Evolutionary conservation across 1,140 invertebrate genomes (phyloP).

Genomic region (Eriocheir sinensis): DNA sequence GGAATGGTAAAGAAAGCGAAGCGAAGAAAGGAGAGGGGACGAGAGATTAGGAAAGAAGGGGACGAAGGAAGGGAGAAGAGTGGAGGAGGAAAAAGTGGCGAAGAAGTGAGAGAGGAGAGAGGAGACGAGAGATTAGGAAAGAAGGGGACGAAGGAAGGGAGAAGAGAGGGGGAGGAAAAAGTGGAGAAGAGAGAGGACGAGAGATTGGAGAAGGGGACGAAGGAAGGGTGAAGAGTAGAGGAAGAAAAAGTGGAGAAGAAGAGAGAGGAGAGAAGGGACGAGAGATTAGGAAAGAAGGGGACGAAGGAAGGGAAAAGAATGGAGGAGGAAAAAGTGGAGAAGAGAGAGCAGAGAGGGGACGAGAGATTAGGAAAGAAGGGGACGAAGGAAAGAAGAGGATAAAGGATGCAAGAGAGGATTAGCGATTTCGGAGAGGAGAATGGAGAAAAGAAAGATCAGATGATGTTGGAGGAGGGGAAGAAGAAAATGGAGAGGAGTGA

Average conservation of each 20-base stretch:
- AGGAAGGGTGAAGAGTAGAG: neutral
- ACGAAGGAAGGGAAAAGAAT: conserved; percentile 2
- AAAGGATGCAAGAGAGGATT: too few species aligned
- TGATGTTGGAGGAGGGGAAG: neutral
- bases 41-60: too few species aligned
- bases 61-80: neutral
- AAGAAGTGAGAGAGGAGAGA: neutral
- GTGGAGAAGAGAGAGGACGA: neutral
- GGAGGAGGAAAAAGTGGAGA: neutral
- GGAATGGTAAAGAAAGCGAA: neutral
- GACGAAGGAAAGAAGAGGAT: too few species aligned
- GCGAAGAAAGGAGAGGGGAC: neutral
- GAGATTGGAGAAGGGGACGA: too few species aligned
- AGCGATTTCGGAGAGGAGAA: too few species aligned
- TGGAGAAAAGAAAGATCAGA: too few species aligned
- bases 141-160: neutral
- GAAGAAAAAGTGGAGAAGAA: neutral
- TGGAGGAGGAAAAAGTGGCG: neutral
- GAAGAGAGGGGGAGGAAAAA: neutral
- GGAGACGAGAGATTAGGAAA: neutral
- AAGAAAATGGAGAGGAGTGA: neutral
- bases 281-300: neutral
- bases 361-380: too few species aligned
- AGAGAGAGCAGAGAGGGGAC: neutral
- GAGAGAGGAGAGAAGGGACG: neutral